phyloP scores from a whole-genome alignment of 1,140 invertebrate species.

The Cryptotermes secundus region DNA sequence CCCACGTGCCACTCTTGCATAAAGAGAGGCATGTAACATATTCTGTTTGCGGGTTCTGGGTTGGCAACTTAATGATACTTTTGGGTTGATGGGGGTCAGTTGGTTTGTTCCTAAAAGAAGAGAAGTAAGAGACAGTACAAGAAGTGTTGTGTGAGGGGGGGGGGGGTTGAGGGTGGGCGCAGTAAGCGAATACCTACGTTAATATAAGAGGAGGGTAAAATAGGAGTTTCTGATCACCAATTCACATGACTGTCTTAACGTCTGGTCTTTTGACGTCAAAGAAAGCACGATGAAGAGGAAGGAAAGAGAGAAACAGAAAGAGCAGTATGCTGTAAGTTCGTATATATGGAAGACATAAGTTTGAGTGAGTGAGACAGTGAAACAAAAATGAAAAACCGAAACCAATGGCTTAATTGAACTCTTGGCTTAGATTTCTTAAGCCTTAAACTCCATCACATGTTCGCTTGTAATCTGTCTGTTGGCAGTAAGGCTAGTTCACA shows the following conservation, averaged over 20 bases:
- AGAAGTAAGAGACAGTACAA: neutral
- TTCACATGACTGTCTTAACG: constrained; percentile 16
- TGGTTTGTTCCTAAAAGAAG: constrained; percentile 3
- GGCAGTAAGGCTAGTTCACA: too few relatives aligned
- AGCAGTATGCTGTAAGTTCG: neutral
- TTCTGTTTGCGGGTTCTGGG: neutral
- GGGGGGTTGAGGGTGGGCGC: too few relatives aligned
- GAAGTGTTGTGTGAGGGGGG: neutral
- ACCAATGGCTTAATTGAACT: neutral
- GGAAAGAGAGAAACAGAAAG: neutral
- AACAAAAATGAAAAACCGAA: neutral
- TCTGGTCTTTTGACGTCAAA: neutral
- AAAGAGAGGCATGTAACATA: neutral
- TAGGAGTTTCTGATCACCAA: neutral
- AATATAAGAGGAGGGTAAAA: neutral
- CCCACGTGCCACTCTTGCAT: neutral
- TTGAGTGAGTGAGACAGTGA: neutral
- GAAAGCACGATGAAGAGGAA: too few relatives aligned
- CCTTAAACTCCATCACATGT: neutral
- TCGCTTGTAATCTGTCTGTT: neutral
- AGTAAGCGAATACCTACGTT: neutral
- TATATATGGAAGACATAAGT: too few relatives aligned
- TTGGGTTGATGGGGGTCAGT: constrained; percentile 16
- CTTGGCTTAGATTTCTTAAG: neutral
- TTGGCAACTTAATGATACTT: constrained; percentile 19